Percentiles rank a stretch among this genome's conserved stretches.
These are phyloP conservation scores for Lissocephala sabroskyi DNA, from an alignment of 2,888 invertebrate genomes.

Conservation along the genomic window DNA sequence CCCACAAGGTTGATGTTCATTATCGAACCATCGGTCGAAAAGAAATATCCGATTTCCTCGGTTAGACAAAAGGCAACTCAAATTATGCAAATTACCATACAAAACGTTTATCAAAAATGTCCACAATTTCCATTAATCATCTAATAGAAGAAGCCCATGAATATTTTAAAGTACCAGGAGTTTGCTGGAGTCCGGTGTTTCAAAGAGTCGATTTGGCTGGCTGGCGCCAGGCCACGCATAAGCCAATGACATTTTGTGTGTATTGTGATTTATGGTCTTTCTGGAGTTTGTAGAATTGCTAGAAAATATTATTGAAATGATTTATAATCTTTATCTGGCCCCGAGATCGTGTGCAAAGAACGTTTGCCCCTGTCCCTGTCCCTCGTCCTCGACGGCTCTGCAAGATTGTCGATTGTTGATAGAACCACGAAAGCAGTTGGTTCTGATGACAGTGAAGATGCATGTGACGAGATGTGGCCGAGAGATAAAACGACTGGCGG, in stretches of 20 bases:
- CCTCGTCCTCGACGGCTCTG: too few species aligned
- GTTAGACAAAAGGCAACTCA: too few species aligned
- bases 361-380: too few species aligned
- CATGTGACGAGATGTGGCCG: neutral
- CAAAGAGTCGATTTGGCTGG: constrained; percentile 26
- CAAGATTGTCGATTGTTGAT: too few species aligned
- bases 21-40: constrained; percentile 11
- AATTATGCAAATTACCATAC: constrained; percentile 49
- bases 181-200: neutral
- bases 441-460: constrained; percentile 3
- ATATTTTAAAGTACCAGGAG: constrained; percentile 22
- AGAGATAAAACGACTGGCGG: too few species aligned
- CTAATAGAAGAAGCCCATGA: constrained; percentile 48
- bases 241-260: constrained; percentile 48
- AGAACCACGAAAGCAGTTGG: too few species aligned
- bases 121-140: constrained; percentile 53
- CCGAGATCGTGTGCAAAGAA: constrained; percentile 53
- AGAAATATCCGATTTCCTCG: constrained; percentile 14
- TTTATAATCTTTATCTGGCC: constrained; percentile 56
- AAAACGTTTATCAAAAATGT: constrained; percentile 45
- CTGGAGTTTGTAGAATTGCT: constrained; percentile 15
- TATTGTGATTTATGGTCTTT: constrained; percentile 50
- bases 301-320: constrained; percentile 58
- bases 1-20: constrained; percentile 35
- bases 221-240: constrained; percentile 40